phyloP scores from a whole-genome alignment of 2,888 invertebrate species.

The Oscheius sp. region DNA sequence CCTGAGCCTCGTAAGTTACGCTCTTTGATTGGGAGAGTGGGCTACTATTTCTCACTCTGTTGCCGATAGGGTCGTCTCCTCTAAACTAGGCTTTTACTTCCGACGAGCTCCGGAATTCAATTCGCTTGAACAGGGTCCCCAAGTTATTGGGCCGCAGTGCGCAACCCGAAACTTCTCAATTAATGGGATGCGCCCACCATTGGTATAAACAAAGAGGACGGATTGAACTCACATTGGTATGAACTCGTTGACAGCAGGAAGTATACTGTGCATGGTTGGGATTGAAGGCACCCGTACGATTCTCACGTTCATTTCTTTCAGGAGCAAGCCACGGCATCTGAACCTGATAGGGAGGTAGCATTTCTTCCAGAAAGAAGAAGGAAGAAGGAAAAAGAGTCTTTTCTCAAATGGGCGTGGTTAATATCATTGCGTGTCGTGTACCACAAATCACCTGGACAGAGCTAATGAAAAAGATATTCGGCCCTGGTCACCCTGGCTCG shows the following conservation, averaged over 20 bases:
- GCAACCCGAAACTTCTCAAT: conserved; percentile 28
- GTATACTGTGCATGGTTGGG: conserved; percentile 52
- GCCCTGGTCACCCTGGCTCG: background rate
- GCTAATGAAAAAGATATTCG: background rate
- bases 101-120: background rate
- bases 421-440: conserved; percentile 5
- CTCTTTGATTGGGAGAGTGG: conserved; percentile 14
- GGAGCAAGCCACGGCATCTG: conserved; percentile 18
- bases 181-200: conserved; percentile 3
- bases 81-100: background rate
- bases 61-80: background rate
- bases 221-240: conserved; percentile 44
- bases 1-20: conserved; percentile 1
- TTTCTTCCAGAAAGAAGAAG: background rate
- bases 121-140: conserved; percentile 9
- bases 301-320: conserved; percentile 2
- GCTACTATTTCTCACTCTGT: conserved; percentile 4
- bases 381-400: background rate
- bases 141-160: conserved; percentile 23
- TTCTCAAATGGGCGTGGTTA: background rate
- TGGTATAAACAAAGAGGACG: background rate
- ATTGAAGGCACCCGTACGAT: conserved; percentile 47
- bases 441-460: conserved; percentile 8
- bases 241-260: conserved; percentile 54
- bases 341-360: conserved; percentile 10